Evolutionary conservation across 2,888 invertebrate genomes (phyloP).

Genomic region (Ophioninae sp.): DNA sequence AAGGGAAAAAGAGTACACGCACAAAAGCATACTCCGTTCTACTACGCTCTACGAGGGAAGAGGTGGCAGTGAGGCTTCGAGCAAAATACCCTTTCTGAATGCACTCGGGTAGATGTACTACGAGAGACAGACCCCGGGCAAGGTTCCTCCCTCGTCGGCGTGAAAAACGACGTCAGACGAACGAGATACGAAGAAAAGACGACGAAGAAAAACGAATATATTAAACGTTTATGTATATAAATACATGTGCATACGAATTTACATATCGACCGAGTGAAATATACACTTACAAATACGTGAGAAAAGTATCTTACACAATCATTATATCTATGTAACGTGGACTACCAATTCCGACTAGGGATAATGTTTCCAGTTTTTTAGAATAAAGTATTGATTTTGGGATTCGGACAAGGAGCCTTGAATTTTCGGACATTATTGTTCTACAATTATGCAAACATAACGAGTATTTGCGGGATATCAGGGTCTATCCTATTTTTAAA

Average conservation of each 20-base stretch:
- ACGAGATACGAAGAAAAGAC: constrained; percentile 32
- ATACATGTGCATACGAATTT: neutral
- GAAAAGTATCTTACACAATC: no score
- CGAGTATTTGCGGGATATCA: no score
- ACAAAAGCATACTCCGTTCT: neutral
- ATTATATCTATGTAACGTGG: no score
- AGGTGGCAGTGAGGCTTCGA: constrained; percentile 34
- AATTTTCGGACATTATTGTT: no score
- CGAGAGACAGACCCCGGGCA: constrained; percentile 49
- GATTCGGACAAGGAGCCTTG: no score
- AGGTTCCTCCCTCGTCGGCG: constrained; percentile 43
- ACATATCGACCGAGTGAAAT: neutral
- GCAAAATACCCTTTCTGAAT: constrained; percentile 56
- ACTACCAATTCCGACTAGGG: no score
- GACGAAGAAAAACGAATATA: constrained; percentile 41
- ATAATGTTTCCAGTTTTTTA: no score
- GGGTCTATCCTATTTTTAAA: no score
- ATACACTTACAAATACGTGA: neutral
- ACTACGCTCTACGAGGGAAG: constrained; percentile 8
- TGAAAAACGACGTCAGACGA: constrained; percentile 46
- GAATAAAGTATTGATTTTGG: no score
- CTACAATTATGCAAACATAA: no score
- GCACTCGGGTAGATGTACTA: constrained; percentile 57
- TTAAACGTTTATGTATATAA: constrained; percentile 7
- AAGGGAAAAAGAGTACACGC: neutral